These are phyloP conservation scores for Hermatobates lingyangjiaoensis DNA, from an alignment of 1,140 invertebrate species.

Conservation along the genomic window DNA sequence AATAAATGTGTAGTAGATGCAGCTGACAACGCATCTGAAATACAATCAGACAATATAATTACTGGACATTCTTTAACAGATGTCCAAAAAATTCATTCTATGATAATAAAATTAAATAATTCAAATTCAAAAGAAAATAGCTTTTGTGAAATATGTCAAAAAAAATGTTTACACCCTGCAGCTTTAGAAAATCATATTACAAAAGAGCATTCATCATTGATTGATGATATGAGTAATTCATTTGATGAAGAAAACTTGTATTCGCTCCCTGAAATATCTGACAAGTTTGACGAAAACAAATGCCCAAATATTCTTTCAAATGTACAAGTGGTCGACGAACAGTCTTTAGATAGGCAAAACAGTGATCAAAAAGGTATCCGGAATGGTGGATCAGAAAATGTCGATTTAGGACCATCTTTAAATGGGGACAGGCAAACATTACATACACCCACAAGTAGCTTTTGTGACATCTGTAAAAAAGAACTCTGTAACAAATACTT, in stretches of 20 bases:
- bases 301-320: conserved; percentile 2
- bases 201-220: conserved; percentile 33
- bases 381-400: conserved; percentile 9
- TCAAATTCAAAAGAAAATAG: conserved; percentile 35
- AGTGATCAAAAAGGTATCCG: neutral
- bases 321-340: neutral
- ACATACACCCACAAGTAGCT: conserved; percentile 53
- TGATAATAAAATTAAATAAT: conserved; percentile 76
- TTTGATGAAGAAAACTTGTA: conserved; percentile 17
- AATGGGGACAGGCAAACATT: conserved; percentile 1
- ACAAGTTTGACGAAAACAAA: conserved; percentile 2
- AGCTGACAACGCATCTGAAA: too few relatives aligned
- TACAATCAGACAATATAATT: conserved; percentile 2
- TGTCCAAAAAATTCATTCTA: conserved; percentile 70
- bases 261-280: conserved; percentile 1
- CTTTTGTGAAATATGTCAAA: conserved; percentile 33
- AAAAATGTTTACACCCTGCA: conserved; percentile 35
- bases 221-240: conserved; percentile 22
- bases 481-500: conserved; percentile 99
- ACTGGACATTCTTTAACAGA: conserved; percentile 26
- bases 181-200: conserved; percentile 36
- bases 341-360: conserved; percentile 7
- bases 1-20: too few relatives aligned
- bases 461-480: conserved; percentile 98
- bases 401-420: conserved; percentile 1